Base-by-base conservation (phyloP, 2,888 invertebrate genomes). In the Synergus umbraculus region DNA sequence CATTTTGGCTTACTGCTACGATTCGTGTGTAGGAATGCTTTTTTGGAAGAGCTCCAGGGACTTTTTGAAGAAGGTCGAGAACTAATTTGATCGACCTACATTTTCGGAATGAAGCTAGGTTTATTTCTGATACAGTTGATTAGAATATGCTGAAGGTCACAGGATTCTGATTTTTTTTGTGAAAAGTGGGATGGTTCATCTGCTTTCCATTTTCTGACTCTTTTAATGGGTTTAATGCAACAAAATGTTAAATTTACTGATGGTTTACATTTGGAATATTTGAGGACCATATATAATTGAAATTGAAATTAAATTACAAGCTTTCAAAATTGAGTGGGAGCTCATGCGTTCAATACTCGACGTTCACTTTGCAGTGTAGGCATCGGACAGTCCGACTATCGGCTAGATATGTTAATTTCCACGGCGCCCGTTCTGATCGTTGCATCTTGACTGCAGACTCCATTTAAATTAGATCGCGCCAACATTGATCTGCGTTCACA, bases 401-500 rank as follows among this genome's bases (percentile, higher is more conserved):
- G 87, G 86, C 83, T 86, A 87, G 88, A 90, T 90, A 90, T 90
- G 91, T 90, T 90, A 90, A 90, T 91, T 89, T 88, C 83, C 80
- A 82, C 84, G 89, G 87, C 88, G 87, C 87, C 87, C 85, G 83
- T 86, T 84, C 84, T 83, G 79, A 81, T 80, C 81, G 82, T 81
- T 84, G 83, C 82, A 82, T 83, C 84, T 84, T 83, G 82, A 77
- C 83, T 77, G 80, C 84, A 83, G 85, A 84, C 88, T 88, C 85
- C 86, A 88, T 90, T 90, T 89, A 88, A 90, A 90, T 90, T 89
- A 89, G 88, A 89, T 89, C 88, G 86, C 82, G 85, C 85, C 83
- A 81, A 80, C 80, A 73, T 78, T 80, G 67, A 77, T 49, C 73
- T 79, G 82, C 83, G 83, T 82, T 79, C 79, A 65, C 73, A 76